Percentiles rank a stretch among this genome's conserved stretches.
Evolutionary conservation across 2,113 vertebrate species (phyloP).

Genomic region (Hylia prasina): DNA sequence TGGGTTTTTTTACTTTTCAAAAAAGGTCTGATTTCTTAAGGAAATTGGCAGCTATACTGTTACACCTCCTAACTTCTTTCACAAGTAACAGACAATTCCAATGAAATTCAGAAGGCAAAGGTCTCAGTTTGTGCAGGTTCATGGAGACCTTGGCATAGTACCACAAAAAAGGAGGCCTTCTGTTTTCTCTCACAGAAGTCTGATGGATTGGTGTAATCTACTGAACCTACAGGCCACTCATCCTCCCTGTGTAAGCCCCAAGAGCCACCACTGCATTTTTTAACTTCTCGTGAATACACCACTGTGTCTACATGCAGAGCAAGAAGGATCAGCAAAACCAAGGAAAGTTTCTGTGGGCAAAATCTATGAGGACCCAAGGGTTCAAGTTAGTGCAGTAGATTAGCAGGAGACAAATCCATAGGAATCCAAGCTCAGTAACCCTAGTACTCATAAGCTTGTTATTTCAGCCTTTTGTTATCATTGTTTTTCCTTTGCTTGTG

Average conservation of each 20-base stretch:
- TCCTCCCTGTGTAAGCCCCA: background rate
- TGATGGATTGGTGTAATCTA: background rate
- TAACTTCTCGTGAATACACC: background rate
- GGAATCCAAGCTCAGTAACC: background rate
- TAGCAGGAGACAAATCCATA: background rate
- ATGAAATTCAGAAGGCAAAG: background rate
- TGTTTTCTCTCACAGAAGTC: background rate
- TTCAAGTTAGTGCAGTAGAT: background rate
- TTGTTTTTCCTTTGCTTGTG: background rate
- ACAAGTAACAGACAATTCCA: background rate
- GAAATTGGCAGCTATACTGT: background rate
- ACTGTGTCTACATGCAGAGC: background rate
- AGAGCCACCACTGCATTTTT: background rate
- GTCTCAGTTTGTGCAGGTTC: background rate
- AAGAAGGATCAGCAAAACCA: background rate
- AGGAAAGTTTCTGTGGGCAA: background rate
- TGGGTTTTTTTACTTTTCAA: rapidly evolving
- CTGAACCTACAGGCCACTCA: background rate
- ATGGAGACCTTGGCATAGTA: background rate
- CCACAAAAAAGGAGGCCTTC: background rate
- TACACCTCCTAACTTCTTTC: background rate
- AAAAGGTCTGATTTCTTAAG: background rate
- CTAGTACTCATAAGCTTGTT: background rate
- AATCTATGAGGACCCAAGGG: background rate
- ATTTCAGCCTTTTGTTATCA: background rate